Evolutionary conservation across 2,113 vertebrate genomes (phyloP).

Genomic region (Brienomyrus longianalis): DNA sequence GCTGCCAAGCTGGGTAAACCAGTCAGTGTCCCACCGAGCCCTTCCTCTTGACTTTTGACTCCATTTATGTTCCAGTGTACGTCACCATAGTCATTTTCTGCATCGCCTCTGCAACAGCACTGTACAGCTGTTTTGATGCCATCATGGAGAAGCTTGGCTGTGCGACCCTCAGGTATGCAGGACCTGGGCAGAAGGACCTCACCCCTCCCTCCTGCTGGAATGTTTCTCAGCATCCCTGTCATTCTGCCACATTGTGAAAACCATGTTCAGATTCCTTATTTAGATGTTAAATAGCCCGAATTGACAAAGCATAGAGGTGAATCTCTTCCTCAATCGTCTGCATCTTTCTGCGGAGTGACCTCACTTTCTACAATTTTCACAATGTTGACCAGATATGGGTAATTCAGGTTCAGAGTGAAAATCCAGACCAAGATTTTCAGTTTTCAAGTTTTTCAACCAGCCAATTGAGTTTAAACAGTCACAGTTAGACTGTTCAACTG

Average conservation of each 20-base stretch:
- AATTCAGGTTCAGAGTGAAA: background rate
- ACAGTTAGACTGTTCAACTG: background rate
- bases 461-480: background rate
- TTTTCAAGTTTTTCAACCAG: background rate
- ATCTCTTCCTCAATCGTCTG: background rate
- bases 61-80: conserved; percentile 69
- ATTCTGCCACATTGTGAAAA: background rate
- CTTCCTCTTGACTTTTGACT: background rate
- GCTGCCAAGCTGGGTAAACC: background rate
- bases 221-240: background rate
- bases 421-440: background rate
- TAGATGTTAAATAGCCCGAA: background rate
- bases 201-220: background rate
- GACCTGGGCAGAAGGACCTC: background rate
- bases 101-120: conserved; percentile 77
- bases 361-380: background rate
- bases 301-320: background rate
- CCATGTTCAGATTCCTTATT: background rate
- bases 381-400: background rate
- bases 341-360: background rate
- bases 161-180: conserved; percentile 69
- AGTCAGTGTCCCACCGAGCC: background rate
- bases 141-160: conserved; percentile 68
- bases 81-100: conserved; percentile 86
- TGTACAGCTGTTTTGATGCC: conserved; percentile 81